Conservation (phyloP, 2,888 invertebrate genomes). For the Andrena fulva region DNA sequence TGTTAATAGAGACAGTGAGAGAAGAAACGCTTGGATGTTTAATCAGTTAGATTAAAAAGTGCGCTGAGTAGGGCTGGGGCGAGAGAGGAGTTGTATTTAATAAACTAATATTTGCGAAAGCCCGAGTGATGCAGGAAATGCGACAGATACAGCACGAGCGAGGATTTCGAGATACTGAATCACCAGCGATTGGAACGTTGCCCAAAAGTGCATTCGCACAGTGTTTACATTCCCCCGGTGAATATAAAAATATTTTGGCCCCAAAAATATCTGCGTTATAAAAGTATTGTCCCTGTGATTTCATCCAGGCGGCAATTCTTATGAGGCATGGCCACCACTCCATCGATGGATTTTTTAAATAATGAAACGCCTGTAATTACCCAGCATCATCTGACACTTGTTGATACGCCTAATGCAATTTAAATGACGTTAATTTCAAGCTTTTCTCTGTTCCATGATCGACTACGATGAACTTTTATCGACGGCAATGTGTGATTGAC, state of each 20-base stretch:
- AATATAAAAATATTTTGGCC: constrained; percentile 40
- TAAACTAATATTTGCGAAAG: constrained; percentile 25
- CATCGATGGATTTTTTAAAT: neutral
- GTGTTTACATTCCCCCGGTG: constrained; percentile 50
- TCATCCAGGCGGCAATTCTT: neutral
- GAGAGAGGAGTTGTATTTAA: neutral
- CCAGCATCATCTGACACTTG: constrained; percentile 54
- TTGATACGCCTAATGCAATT: constrained; percentile 41
- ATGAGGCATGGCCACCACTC: too few species aligned
- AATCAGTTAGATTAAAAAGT: too few species aligned
- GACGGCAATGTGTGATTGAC: constrained; percentile 31
- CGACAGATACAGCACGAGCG: constrained; percentile 10
- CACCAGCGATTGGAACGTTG: constrained; percentile 52
- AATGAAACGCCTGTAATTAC: constrained; percentile 12
- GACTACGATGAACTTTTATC: constrained; percentile 1
- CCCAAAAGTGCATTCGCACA: constrained; percentile 61
- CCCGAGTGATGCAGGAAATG: constrained; percentile 16
- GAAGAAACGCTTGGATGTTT: too few species aligned
- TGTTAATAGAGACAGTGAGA: neutral
- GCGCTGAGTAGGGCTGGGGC: too few species aligned
- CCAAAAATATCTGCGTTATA: constrained; percentile 3
- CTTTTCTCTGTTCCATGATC: constrained; percentile 9
- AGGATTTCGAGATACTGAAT: constrained; percentile 27
- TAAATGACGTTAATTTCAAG: constrained; percentile 5
- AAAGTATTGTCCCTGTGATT: neutral